Evolutionary conservation across 1,140 invertebrate species (phyloP).

Genomic region (Metopolophium dirhodum): DNA sequence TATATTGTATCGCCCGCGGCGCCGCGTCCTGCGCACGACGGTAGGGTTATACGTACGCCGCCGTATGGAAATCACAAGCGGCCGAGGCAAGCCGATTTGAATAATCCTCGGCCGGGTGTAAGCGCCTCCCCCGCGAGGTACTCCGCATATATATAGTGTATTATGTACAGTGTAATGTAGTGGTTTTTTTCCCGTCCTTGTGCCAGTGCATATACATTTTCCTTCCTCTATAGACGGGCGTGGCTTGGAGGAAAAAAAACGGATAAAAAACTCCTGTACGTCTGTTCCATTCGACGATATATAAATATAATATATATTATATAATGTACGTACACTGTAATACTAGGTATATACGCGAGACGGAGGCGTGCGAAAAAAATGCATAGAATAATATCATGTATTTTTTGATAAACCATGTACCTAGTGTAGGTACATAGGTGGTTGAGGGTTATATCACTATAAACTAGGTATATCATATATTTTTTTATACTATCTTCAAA

Average conservation of each 20-base stretch:
- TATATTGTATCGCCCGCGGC: neutral
- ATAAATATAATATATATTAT: neutral
- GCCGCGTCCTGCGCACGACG: neutral
- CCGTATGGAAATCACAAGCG: slow-evolving; percentile 17
- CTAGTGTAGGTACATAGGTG: neutral
- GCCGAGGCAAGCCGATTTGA: slow-evolving; percentile 33
- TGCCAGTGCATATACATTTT: neutral
- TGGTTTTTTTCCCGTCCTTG: neutral
- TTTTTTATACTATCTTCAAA: neutral
- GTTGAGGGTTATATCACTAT: neutral
- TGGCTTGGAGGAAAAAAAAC: slow-evolving; percentile 11
- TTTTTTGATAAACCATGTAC: neutral
- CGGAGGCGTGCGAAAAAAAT: neutral
- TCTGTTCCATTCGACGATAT: slow-evolving; percentile 20
- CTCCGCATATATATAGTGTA: neutral
- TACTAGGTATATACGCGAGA: neutral
- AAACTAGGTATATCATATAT: too few species aligned
- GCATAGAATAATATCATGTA: neutral
- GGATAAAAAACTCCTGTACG: neutral
- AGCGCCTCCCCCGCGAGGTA: slow-evolving; percentile 25
- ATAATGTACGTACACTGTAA: neutral
- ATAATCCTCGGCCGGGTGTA: neutral
- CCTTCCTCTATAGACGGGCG: neutral
- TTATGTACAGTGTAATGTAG: neutral
- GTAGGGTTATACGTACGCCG: neutral